These are phyloP conservation scores for Hypomecis punctinalis DNA, from an alignment of 2,888 invertebrate genomes.

Conservation along the genomic window DNA sequence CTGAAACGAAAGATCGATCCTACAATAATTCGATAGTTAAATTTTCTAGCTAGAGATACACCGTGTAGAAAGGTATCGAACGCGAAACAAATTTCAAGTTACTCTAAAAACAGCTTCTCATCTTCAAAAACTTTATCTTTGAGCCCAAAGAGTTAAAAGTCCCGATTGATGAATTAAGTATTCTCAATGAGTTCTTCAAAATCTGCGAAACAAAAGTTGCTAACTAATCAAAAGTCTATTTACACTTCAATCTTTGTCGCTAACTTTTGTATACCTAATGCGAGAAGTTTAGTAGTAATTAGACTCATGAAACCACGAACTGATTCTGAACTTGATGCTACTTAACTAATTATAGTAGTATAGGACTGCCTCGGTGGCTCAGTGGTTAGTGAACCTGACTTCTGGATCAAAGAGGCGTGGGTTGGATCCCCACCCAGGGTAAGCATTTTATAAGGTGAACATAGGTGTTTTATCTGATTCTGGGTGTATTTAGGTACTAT, in stretches of 20 bases:
- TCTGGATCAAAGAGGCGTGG: too few species aligned
- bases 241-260: slow-evolving; percentile 25
- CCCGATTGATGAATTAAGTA: slow-evolving; percentile 32
- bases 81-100: slow-evolving; percentile 8
- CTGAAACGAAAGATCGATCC: too few species aligned
- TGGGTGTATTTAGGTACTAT: too few species aligned
- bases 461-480: too few species aligned
- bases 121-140: slow-evolving; percentile 20
- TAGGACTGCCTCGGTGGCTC: too few species aligned
- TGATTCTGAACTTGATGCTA: too few species aligned
- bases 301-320: neutral
- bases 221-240: slow-evolving; percentile 32
- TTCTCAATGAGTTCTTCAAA: slow-evolving; percentile 12
- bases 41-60: too few species aligned
- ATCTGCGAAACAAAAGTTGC: slow-evolving; percentile 17
- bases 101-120: slow-evolving; percentile 5
- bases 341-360: too few species aligned
- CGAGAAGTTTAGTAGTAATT: neutral
- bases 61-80: neutral
- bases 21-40: too few species aligned
- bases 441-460: too few species aligned
- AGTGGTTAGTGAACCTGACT: too few species aligned
- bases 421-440: too few species aligned
- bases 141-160: slow-evolving; percentile 16
- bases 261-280: neutral